Conservation (phyloP, 2,888 invertebrate genomes). For the Clistopyga incitator region DNA sequence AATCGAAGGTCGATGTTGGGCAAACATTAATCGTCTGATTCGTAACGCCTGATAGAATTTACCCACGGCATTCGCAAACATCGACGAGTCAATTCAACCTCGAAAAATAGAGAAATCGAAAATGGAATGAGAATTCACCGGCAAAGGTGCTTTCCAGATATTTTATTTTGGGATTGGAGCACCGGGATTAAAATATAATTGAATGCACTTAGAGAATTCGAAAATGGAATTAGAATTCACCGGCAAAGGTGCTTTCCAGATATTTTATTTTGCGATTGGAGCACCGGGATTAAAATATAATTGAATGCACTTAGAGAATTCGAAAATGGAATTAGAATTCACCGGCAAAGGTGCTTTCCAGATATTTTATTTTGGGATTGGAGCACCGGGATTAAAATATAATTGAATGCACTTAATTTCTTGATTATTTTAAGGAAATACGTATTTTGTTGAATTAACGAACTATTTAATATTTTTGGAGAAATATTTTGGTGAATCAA, state of each 20-base stretch:
- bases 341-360: background rate
- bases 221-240: background rate
- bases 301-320: background rate
- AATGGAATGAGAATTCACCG: background rate
- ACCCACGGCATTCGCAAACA: conserved; percentile 3
- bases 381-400: too few species aligned
- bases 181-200: too few species aligned
- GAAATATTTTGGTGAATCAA: too few species aligned
- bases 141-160: background rate
- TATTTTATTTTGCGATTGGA: background rate
- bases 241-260: background rate
- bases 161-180: background rate
- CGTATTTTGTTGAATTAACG: too few species aligned
- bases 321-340: background rate
- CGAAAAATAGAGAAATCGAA: background rate
- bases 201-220: background rate
- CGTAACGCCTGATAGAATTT: background rate
- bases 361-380: background rate
- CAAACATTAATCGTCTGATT: conserved; percentile 33
- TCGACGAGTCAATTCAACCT: conserved; percentile 7
- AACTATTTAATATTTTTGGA: too few species aligned
- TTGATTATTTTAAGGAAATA: too few species aligned
- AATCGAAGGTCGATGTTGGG: conserved; percentile 16
- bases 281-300: too few species aligned
- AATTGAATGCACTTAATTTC: too few species aligned